Conservation (phyloP, 2,888 invertebrate genomes). For the Andricus quercusramuli region DNA sequence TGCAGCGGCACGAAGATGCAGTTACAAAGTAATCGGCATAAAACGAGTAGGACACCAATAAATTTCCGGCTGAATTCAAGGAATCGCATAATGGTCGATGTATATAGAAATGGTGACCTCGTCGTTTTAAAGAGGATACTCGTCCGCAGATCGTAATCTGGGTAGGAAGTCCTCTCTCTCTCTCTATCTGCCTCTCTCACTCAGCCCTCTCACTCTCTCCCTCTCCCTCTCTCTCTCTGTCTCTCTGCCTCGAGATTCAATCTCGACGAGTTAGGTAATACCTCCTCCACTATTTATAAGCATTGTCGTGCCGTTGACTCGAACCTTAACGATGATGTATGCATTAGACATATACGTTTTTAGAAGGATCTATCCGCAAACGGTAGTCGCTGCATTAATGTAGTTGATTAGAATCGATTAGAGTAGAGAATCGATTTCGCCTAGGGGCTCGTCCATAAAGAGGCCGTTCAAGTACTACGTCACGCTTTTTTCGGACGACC, state of each 20-base stretch:
- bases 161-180: conserved; percentile 37
- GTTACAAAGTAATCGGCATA: conserved; percentile 53
- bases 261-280: conserved; percentile 36
- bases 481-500: too few relatives aligned
- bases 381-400: background rate
- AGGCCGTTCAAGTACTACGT: too few relatives aligned
- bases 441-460: background rate
- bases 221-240: conserved; percentile 17
- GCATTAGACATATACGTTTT: conserved; percentile 7
- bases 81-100: conserved; percentile 40
- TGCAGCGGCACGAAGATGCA: conserved; percentile 53
- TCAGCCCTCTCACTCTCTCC: background rate
- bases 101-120: conserved; percentile 49
- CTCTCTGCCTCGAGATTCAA: conserved; percentile 25
- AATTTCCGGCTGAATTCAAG: conserved; percentile 27
- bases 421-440: background rate
- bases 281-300: conserved; percentile 37
- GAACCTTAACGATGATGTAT: conserved; percentile 35
- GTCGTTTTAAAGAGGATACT: conserved; percentile 47
- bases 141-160: conserved; percentile 41
- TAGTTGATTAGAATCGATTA: background rate
- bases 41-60: conserved; percentile 41
- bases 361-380: background rate
- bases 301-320: conserved; percentile 40
- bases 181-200: conserved; percentile 2